Evolutionary conservation across 2,797 vertebrate genomes (phyloP).

Genomic region (Platyrinchus mystaceus): DNA sequence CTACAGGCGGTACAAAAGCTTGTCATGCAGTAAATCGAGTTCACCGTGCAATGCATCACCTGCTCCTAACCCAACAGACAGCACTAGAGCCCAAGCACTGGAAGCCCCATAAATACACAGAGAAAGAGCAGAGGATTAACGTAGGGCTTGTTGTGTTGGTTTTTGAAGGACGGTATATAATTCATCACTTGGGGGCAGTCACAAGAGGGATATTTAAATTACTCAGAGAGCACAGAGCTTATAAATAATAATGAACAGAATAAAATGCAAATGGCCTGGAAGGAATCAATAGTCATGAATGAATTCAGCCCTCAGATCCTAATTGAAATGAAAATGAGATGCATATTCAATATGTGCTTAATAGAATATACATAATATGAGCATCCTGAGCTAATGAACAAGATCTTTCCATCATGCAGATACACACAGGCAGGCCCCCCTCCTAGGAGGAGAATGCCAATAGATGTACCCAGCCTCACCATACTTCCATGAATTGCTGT

Average conservation of each 20-base stretch:
- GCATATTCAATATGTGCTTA: constrained; percentile 36
- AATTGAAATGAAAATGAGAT: constrained; percentile 57
- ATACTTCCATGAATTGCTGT: background rate
- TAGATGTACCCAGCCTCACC: background rate
- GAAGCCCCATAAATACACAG: background rate
- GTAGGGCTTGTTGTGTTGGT: background rate
- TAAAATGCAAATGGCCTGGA: constrained; percentile 54
- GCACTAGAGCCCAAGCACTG: background rate
- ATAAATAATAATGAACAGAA: constrained; percentile 62
- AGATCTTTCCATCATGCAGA: background rate
- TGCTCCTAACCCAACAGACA: background rate
- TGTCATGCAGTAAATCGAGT: background rate
- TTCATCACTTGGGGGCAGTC: constrained; percentile 50
- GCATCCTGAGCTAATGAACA: constrained; percentile 18
- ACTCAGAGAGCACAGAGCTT: constrained; percentile 22
- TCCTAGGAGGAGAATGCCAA: background rate
- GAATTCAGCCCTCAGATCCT: constrained; percentile 24
- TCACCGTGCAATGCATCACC: background rate
- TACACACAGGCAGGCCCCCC: background rate
- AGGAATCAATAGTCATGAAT: constrained; percentile 46
- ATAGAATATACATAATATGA: constrained; percentile 23
- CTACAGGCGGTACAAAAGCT: fast-evolving
- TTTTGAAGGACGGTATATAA: constrained; percentile 27
- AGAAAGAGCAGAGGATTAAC: background rate
- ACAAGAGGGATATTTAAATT: constrained; percentile 35